These are phyloP conservation scores for Caloenas nicobarica DNA, from an alignment of 2,113 vertebrate species.

Conservation along the genomic window DNA sequence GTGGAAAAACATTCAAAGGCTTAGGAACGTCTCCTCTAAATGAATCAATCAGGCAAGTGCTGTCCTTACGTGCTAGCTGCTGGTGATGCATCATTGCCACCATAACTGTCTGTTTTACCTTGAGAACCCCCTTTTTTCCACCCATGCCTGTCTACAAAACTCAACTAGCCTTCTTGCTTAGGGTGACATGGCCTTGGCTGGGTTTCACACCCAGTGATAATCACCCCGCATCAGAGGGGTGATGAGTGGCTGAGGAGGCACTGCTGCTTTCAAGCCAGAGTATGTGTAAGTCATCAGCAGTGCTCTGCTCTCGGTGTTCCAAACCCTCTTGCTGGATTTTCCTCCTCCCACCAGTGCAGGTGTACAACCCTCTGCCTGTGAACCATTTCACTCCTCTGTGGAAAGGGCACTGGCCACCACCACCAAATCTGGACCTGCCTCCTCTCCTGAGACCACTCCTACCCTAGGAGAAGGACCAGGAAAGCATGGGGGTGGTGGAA, in stretches of 20 bases:
- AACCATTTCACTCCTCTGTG: background rate
- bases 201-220: background rate
- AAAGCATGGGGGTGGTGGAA: background rate
- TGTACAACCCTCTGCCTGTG: background rate
- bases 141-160: background rate
- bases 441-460: background rate
- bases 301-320: background rate
- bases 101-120: background rate
- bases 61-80: background rate
- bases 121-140: background rate
- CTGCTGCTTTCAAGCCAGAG: background rate
- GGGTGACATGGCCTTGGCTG: background rate
- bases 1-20: constrained; percentile 27
- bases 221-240: rapidly evolving
- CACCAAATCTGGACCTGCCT: background rate
- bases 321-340: background rate
- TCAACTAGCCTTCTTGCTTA: background rate
- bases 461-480: background rate
- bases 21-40: constrained; percentile 7
- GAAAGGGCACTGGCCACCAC: background rate
- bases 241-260: rapidly evolving
- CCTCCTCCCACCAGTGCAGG: background rate
- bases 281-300: background rate
- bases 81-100: constrained; percentile 31
- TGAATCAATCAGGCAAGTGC: background rate